Conservation (phyloP, 2,113 vertebrate species). For the Psittacula cyanocephala region DNA sequence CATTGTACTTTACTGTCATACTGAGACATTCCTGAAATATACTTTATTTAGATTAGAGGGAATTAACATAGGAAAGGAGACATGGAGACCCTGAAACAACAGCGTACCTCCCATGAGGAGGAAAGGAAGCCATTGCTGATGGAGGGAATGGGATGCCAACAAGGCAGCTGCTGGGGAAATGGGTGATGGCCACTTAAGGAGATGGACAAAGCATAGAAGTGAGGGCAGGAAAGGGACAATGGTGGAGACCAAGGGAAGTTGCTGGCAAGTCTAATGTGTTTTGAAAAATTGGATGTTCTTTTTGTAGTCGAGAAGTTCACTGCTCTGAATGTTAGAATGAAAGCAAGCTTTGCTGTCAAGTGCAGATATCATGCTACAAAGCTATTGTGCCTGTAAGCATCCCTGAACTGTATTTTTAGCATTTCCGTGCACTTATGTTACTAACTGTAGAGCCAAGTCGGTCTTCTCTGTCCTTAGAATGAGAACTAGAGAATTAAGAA, state of each 20-base stretch:
- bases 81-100: background rate
- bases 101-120: background rate
- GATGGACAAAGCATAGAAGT: background rate
- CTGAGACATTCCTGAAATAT: background rate
- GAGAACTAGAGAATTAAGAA: background rate
- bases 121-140: background rate
- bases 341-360: background rate
- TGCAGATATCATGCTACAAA: background rate
- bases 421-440: background rate
- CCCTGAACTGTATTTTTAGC: background rate
- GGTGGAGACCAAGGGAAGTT: background rate
- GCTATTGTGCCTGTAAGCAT: background rate
- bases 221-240: background rate
- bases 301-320: background rate
- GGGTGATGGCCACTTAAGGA: background rate
- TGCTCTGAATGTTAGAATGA: fast-evolving
- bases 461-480: background rate
- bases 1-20: background rate
- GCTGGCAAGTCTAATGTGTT: background rate
- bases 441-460: background rate
- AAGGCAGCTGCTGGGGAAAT: background rate
- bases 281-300: background rate
- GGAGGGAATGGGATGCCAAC: background rate
- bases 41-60: background rate
- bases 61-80: background rate